Evolutionary conservation across 1,140 invertebrate genomes (phyloP), one percentile per base, ranked within the genome.

Genomic region (Drosophila truncata): DNA sequence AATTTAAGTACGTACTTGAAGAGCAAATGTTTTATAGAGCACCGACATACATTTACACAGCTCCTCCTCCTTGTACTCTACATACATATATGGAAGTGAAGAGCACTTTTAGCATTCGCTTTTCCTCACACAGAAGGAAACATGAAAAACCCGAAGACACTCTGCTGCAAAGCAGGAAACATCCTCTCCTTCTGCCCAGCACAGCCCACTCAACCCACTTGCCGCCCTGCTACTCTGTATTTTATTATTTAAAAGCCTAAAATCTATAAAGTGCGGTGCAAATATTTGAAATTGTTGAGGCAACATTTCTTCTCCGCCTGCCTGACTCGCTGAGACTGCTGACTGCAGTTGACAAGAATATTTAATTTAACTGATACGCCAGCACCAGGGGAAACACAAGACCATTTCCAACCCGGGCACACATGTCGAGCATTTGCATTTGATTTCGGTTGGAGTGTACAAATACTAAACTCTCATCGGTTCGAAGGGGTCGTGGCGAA

Each of bases 161-260:
- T 85, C 80, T 73, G 55, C 78, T 64, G 69, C 82, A 76, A 78
- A 64, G 71, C 62, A 65, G 78, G 75, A 79, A 77, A 60, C 61
- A 58, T 59, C 46, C 54, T 69, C 39, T 71, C 49, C n/a, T 44
- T 18, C 61, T 74, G 76, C n/a, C n/a, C 25, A 41, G 42, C 57
- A 57, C 78, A 80, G 57, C 61, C 62, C 59, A 54, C 4, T 55
- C 69, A 2, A 2, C 23, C 16, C 66, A 37, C 64, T 67, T 63
- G 62, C 44, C 33, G 49, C 47, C 10, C 49, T 54, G 47, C 27
- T 64, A 16, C 46, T 84, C 25, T 88, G 78, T 88, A 78, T 88
- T 80, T 88, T 88, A 80, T 88, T 88, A 88, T 88, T 88, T 88
- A 88, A 88, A 88, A 88, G 84, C 84, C 84, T 88, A 88, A 88